Base-by-base conservation (phyloP, 2,113 vertebrate species). In the Poeciliopsis occidentalis region DNA sequence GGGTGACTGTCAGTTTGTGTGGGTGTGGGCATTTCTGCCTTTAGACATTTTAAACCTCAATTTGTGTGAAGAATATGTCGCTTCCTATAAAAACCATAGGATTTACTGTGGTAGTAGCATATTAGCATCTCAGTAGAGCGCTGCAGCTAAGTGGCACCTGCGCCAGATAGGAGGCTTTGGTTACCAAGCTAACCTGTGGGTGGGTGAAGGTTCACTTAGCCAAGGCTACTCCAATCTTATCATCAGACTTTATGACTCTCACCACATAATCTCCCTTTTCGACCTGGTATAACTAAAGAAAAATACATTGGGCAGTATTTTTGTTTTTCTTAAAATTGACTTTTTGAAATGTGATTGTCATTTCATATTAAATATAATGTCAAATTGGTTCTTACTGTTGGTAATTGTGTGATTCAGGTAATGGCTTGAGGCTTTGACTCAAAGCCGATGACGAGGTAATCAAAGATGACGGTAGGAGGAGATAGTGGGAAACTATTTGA, bases 81-180 rank as follows among this genome's bases (percentile, higher is more conserved):
- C 82, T 82, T 89, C 72, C 76, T 87, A 82, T 83, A 57, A 87
- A 76, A 74, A 83, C 76, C 70, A 73, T n/a, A 74, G 86, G 87
- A 91, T 92, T 37, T 91, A 90, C 73, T 73, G 80, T 19, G 15
- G 86, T 34, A 87, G 89, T 92, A 87, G 80, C 87, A 90, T 91
- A 82, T 91, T 91, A 91, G 85, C 85, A 91, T 90, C 79, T 91
- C 90, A 90, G 88, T 81, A 80, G 69, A 86, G 90, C 76, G 85
- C 85, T 88, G 79, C 83, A 85, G 86, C 85, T 90, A 71, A 80
- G 73, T 84, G 83, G 83, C 92, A 89, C 89, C 86, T 90, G 88
- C 89, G 82, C 85, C 64, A 83, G 82, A 88, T 83, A 78, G 81
- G 73, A 85, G 75, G 73, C 69, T 81, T 61, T 83, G 34, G 78